Percentiles rank a stretch among this genome's conserved stretches.
These are phyloP conservation scores for Standfussiana lucernea DNA, from an alignment of 2,888 invertebrate genomes.

Conservation along the genomic window DNA sequence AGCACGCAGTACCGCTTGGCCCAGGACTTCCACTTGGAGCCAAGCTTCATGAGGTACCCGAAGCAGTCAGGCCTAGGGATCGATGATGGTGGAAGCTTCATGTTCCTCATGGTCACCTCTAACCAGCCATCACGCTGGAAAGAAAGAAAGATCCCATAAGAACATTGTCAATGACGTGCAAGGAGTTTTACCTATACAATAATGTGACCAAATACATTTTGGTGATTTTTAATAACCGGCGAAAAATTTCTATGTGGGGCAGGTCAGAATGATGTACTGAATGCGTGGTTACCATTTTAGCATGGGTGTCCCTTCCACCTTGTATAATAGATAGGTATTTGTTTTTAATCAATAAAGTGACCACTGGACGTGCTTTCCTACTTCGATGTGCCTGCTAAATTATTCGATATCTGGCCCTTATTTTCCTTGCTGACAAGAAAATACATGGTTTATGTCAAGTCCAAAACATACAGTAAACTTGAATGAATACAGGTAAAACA, in stretches of 20 bases:
- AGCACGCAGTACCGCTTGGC: slow-evolving; percentile 97
- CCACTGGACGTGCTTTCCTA: not conserved
- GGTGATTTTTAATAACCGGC: too few relatives aligned
- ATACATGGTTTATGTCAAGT: not conserved
- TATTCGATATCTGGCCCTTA: not conserved
- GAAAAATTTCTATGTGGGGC: too few relatives aligned
- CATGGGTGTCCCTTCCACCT: too few relatives aligned
- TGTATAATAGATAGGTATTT: not conserved
- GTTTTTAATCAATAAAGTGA: not conserved
- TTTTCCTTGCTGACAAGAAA: not conserved
- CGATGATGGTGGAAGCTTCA: slow-evolving; percentile 94
- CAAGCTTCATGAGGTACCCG: slow-evolving; percentile 97
- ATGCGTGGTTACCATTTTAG: too few relatives aligned
- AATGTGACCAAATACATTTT: too few relatives aligned
- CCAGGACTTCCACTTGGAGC: slow-evolving; percentile 97
- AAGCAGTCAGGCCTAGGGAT: slow-evolving; percentile 97
- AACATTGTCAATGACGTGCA: not conserved
- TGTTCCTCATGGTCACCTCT: slow-evolving; percentile 94
- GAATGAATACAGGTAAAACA: not conserved
- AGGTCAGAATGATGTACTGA: too few relatives aligned
- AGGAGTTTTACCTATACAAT: not conserved
- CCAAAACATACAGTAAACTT: not conserved
- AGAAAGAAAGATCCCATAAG: not conserved
- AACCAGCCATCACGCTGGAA: slow-evolving; percentile 88
- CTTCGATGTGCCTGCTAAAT: not conserved